Evolutionary conservation across 1,140 invertebrate genomes (phyloP), one percentile per base, ranked within the genome.

Genomic region (Arctopsyche grandis): DNA sequence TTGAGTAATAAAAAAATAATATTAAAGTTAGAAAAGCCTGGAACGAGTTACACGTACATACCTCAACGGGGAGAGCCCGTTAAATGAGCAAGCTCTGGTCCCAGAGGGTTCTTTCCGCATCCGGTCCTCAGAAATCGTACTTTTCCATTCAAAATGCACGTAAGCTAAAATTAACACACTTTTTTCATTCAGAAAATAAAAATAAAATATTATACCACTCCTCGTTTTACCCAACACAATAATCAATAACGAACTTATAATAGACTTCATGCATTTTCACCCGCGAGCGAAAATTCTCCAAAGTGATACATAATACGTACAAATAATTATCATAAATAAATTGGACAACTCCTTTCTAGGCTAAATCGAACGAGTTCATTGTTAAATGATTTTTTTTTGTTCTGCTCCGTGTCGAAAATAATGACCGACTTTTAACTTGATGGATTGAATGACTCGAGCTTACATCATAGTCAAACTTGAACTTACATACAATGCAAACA

Each of bases 21-120:
- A 38, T 38, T 38, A 7, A 38, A 52, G 12, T 52, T 14, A 5
- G 48, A 66, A 66, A 66, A 66, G 21, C 63, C 22, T 66, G 14
- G 22, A 66, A 12, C 21, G 24, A 12, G 63, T 9, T 66, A 12
- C 21, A n/a, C n/a, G 21, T 29, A 66, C 46, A 21, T 73, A 9
- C 10, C 5, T 19, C 21, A 14, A n/a, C n/a, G n/a, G n/a, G n/a
- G 38, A 73, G 44, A 29, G 1, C 69, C 69, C 70, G 22, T 29
- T 46, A 48, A 24, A 56, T 24, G 71, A 52, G 52, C 48, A 16
- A 29, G 14, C 26, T 9, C 38, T 52, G 26, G 21, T 19, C 46
- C 71, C 46, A 12, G 22, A 74, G 71, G 71, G 46, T 74, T 74
- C 46, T 26, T 74, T 74, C 71, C 71, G 71, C 19, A 74, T 74